phyloP scores from a whole-genome alignment of 2,113 vertebrate species.

The Dinomys branickii region DNA sequence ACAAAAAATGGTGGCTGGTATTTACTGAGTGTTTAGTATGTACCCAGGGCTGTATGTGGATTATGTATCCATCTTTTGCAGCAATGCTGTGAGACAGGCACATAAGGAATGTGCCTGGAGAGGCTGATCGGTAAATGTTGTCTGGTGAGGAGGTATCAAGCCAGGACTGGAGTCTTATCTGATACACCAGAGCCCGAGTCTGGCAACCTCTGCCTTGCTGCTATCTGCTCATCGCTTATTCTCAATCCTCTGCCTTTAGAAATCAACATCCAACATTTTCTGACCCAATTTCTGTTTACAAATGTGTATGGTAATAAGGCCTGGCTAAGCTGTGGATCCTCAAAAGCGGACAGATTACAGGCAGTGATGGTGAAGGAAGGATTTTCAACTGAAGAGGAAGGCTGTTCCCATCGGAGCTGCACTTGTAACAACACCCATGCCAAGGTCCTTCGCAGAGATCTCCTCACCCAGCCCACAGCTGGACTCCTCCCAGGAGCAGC shows the following conservation, averaged over 20 bases:
- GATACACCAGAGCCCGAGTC: neutral
- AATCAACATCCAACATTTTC: neutral
- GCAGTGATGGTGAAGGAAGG: neutral
- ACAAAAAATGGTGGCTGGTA: neutral
- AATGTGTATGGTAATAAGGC: neutral
- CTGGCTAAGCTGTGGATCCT: neutral
- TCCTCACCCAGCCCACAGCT: neutral
- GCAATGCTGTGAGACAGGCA: neutral
- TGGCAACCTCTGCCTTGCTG: fast-evolving
- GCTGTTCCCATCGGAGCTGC: neutral
- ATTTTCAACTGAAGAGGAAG: neutral
- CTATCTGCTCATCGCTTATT: neutral
- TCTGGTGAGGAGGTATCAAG: neutral
- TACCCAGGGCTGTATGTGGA: neutral
- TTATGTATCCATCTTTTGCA: neutral
- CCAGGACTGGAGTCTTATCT: neutral
- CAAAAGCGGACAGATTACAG: neutral
- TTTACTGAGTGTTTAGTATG: neutral
- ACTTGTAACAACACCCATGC: neutral
- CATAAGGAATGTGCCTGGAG: fast-evolving
- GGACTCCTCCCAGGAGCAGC: neutral
- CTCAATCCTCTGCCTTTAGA: neutral
- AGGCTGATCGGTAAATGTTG: neutral
- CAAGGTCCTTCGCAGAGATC: neutral
- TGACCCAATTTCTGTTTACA: neutral